These are phyloP conservation scores for Pongo abelii DNA, from an alignment of 2,113 vertebrate species.

Conservation along the genomic window DNA sequence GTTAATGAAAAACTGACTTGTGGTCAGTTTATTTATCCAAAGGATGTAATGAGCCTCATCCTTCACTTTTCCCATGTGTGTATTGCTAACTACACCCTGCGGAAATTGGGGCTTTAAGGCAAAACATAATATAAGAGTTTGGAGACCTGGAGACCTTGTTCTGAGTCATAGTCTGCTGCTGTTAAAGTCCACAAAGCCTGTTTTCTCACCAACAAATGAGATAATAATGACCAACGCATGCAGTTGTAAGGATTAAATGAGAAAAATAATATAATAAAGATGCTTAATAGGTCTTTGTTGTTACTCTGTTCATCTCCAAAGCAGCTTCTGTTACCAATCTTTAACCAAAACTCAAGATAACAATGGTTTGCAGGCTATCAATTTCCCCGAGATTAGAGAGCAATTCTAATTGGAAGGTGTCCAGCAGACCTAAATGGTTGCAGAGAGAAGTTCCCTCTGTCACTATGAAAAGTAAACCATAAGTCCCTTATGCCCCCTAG, in stretches of 20 bases:
- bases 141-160: neutral
- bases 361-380: neutral
- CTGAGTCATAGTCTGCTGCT: neutral
- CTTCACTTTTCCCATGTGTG: neutral
- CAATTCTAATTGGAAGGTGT: neutral
- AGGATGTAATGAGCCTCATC: neutral
- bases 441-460: neutral
- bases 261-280: neutral
- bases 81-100: neutral
- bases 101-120: neutral
- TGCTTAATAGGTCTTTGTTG: neutral
- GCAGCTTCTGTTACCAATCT: neutral
- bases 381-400: neutral
- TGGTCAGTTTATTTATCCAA: neutral
- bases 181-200: neutral
- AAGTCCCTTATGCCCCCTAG: neutral
- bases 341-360: neutral
- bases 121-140: neutral
- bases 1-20: neutral
- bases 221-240: neutral
- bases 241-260: neutral
- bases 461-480: neutral
- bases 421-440: neutral
- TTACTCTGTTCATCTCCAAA: neutral
- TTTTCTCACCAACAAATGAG: neutral